Evolutionary conservation across 2,797 vertebrate genomes (phyloP).

Genomic region (Semaprochilodus insignis): DNA sequence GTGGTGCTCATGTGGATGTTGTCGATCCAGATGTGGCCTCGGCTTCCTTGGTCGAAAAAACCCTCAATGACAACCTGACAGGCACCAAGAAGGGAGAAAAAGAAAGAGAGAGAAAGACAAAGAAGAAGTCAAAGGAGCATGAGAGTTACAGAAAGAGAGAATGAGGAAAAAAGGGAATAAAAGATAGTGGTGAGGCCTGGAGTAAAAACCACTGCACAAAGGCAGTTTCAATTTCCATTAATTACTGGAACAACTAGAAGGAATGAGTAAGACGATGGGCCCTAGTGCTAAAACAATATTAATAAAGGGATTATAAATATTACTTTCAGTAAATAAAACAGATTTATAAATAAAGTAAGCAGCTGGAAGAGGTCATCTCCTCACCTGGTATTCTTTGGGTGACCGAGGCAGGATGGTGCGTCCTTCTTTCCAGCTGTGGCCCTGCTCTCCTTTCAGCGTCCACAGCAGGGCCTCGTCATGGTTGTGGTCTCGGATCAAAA

Average conservation of each 20-base stretch:
- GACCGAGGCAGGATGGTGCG: conserved; percentile 92
- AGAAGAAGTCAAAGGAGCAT: background rate
- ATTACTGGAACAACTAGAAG: background rate
- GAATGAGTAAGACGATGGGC: background rate
- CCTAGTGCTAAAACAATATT: background rate
- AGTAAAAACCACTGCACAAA: background rate
- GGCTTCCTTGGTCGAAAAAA: conserved; percentile 85
- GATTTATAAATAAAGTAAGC: too few relatives aligned
- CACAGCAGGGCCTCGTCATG: conserved; percentile 90
- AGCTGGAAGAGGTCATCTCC: conserved; percentile 24
- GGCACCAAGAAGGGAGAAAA: background rate
- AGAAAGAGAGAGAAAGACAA: background rate
- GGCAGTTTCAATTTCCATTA: background rate
- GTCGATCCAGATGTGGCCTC: conserved; percentile 91
- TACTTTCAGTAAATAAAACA: too few relatives aligned
- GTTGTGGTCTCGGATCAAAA: conserved; percentile 84
- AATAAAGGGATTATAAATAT: background rate
- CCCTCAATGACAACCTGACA: conserved; percentile 94
- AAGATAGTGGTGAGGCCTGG: background rate
- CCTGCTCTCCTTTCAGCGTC: conserved; percentile 89
- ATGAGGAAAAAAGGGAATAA: background rate
- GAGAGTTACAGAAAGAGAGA: background rate
- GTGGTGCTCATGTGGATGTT: conserved; percentile 92
- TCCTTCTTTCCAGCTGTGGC: conserved; percentile 90
- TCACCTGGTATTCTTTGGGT: conserved; percentile 91